phyloP scores from a whole-genome alignment of 2,888 invertebrate genomes.

The Lasioglossum marginatum region DNA sequence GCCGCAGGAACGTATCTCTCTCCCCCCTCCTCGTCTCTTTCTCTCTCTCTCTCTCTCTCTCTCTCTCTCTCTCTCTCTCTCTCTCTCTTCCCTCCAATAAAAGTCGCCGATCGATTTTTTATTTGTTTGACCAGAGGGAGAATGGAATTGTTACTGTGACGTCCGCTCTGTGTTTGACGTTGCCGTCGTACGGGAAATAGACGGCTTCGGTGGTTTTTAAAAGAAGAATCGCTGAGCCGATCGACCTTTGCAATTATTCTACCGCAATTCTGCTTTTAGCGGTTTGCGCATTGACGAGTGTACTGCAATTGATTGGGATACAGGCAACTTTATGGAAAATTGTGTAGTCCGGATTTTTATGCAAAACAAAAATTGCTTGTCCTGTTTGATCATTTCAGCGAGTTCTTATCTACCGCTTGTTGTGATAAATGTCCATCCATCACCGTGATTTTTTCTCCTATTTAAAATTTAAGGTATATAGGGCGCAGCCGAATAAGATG shows the following conservation, averaged over 20 bases:
- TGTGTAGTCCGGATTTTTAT: too few species aligned
- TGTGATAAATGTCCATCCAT: too few species aligned
- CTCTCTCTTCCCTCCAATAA: background rate
- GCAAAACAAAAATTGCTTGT: too few species aligned
- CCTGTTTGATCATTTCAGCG: too few species aligned
- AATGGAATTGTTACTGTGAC: conserved; percentile 7
- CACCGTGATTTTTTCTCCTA: too few species aligned
- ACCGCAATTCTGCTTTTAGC: background rate
- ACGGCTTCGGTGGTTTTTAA: background rate
- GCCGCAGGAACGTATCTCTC: background rate
- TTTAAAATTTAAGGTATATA: too few species aligned
- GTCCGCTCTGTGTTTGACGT: conserved; percentile 7
- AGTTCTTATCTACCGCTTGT: too few species aligned
- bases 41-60: background rate
- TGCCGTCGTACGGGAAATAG: background rate
- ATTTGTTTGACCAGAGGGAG: background rate
- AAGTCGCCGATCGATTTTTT: conserved; percentile 5
- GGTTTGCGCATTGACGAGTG: background rate
- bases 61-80: background rate
- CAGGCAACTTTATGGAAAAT: background rate
- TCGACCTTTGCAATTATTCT: background rate
- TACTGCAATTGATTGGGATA: background rate
- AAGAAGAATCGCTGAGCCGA: background rate
- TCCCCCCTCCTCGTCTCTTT: too few species aligned
- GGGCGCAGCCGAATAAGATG: too few species aligned